These are phyloP conservation scores for Chiridota heheva DNA, from an alignment of 35 echinoderm and acorn worm genomes.

Conservation along the genomic window DNA sequence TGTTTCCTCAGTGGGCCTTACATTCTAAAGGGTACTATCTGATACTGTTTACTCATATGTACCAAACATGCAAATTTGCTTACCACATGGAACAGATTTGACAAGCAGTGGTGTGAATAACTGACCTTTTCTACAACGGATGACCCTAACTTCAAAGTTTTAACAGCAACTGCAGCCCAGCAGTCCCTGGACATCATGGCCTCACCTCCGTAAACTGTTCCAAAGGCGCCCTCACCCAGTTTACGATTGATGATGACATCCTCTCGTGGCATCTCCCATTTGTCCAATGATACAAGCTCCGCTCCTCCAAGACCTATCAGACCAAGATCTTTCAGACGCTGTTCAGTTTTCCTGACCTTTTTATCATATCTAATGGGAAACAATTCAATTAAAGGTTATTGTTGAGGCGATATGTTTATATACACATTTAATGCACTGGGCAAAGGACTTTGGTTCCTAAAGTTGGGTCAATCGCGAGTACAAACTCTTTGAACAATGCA, in stretches of 20 bases:
- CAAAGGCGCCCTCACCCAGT: constrained; percentile 91
- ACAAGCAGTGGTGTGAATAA: neutral
- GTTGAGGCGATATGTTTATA: no score
- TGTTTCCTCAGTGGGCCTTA: no score
- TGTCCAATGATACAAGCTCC: constrained; percentile 59
- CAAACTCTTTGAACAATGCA: no score
- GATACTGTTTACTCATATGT: no score
- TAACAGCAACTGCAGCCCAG: constrained; percentile 88
- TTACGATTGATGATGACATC: constrained; percentile 89
- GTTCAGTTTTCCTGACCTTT: constrained; percentile 72
- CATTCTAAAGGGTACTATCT: no score
- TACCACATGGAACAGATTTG: no score
- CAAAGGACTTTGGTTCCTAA: no score
- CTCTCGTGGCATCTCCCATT: constrained; percentile 82
- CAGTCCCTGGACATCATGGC: constrained; percentile 58
- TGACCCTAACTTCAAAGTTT: constrained; percentile 81
- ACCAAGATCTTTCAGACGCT: constrained; percentile 82
- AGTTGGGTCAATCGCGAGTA: no score
- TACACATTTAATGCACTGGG: no score
- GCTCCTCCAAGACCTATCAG: constrained; percentile 55
- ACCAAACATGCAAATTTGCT: no score
- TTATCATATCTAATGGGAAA: constrained; percentile 64
- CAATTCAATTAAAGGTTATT: no score
- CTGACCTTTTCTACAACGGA: constrained; percentile 89
- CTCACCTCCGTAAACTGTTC: constrained; percentile 89